Base-by-base conservation (phyloP, 2,113 vertebrate genomes). In the Riparia riparia region DNA sequence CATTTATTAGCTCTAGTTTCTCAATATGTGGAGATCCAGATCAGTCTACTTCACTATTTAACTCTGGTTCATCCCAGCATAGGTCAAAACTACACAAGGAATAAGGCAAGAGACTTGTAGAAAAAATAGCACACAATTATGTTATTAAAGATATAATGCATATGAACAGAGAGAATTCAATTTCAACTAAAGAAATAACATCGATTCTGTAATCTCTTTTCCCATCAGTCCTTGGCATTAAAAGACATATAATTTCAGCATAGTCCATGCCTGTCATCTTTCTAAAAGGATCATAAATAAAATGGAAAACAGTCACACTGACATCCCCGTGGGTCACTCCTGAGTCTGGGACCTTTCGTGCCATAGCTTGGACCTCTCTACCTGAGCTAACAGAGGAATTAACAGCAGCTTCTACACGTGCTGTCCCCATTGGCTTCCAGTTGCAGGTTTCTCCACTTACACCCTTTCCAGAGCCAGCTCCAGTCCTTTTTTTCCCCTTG, bases 141-240 rank as follows among this genome's bases (percentile, higher is more conserved):
- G 7, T 90, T 93, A 57, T 91, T 94, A 76, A 80, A 82, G 37
- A 45, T 69, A 65, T 41, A 72, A 90, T 60, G 26, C 21, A 28
- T 51, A 17, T 28, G 56, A 71, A 37, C 34, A 91, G 44, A 56
- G 26, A 34, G 26, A 91, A 56, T 89, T 87, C 65, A 56, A 76
- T 95, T 96, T 84, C 65, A 26, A 2, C 49, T 72, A 61, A 90
- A 87, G 44, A 14, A 82, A 45, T 79, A 79, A 60, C 70, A 90
- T 68, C 22, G 53, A 87, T 90, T 90, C 84, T 76, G 8, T 69
- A 91, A 87, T 91, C 44, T 84, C 65, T 81, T 88, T 91, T 90
- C 70, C 82, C 22, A 5, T 65, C 70, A 94, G 57, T n/a, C 57
- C 19, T 87, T 20, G 29, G 17, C 50, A 85, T 53, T 85, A 73